A percentile compares a stretch with the other conserved stretches of the same genome.
Evolutionary conservation across 2,113 vertebrate genomes (phyloP).

Genomic region (Engraulis encrasicolus): DNA sequence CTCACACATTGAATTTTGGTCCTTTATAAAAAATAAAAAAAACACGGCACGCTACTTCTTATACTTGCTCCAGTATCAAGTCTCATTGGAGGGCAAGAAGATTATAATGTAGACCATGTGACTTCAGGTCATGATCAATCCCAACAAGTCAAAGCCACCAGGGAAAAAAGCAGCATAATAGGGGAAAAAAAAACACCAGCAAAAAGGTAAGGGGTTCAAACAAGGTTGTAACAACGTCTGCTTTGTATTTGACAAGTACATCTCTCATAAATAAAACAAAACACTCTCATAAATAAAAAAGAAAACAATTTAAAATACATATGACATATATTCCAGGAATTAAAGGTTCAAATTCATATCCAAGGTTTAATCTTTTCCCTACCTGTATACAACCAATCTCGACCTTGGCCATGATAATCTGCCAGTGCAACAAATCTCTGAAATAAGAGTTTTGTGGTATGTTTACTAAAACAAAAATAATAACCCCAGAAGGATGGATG

Average conservation of each 20-base stretch:
- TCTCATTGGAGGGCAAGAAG: background rate
- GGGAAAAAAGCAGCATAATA: background rate
- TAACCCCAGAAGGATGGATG: background rate
- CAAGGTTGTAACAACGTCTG: background rate
- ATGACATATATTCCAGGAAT: background rate
- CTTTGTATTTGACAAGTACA: background rate
- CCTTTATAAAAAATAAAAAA: background rate
- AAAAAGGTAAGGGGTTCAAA: background rate
- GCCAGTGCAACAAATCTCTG: background rate
- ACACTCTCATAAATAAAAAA: too few species aligned
- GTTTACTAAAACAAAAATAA: too few species aligned
- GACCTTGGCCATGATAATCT: background rate
- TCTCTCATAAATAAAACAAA: background rate
- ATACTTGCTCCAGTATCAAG: background rate
- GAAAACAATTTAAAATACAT: background rate
- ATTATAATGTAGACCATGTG: background rate
- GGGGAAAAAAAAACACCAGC: background rate
- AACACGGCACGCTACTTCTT: too few species aligned
- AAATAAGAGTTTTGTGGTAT: background rate
- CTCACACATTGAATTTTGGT: background rate
- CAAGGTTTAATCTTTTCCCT: background rate
- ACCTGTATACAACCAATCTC: background rate
- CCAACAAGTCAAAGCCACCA: background rate
- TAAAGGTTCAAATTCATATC: background rate
- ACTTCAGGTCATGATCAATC: background rate